phyloP scores from a whole-genome alignment of 1,140 invertebrate species.

The Drosophila trapezifrons region DNA sequence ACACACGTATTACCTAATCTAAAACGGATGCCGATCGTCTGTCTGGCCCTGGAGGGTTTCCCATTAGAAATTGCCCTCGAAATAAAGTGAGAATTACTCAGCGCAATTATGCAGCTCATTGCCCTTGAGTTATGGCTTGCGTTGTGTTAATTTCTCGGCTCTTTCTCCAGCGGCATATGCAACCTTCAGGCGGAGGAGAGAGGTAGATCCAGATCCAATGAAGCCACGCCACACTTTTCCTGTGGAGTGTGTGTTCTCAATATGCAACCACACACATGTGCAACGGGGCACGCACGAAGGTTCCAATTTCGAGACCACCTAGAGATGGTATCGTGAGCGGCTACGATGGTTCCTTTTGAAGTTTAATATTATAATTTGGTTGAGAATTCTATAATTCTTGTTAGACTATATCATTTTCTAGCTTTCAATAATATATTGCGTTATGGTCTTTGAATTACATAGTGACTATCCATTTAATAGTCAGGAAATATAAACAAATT shows the following conservation, averaged over 20 bases:
- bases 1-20: constrained; percentile 42
- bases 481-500: too few relatives aligned
- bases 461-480: too few relatives aligned
- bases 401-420: too few relatives aligned
- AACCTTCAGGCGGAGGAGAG: constrained; percentile 42
- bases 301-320: constrained; percentile 1
- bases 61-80: constrained; percentile 60
- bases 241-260: constrained; percentile 39
- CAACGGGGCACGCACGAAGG: constrained; percentile 41
- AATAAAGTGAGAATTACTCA: constrained; percentile 81
- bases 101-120: constrained; percentile 82
- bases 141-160: constrained; percentile 38
- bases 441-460: too few relatives aligned
- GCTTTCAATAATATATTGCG: too few relatives aligned
- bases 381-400: too few relatives aligned
- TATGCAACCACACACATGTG: constrained; percentile 78
- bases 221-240: constrained; percentile 36
- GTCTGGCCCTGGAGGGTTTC: constrained; percentile 24
- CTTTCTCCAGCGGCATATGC: constrained; percentile 46
- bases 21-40: constrained; percentile 37
- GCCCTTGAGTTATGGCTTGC: constrained; percentile 74
- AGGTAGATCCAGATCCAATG: constrained; percentile 38
- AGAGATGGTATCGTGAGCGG: constrained; percentile 38
- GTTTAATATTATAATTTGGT: neutral
- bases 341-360: neutral